phyloP scores from a whole-genome alignment of 2,113 vertebrate genomes.

The Apodemus sylvaticus region DNA sequence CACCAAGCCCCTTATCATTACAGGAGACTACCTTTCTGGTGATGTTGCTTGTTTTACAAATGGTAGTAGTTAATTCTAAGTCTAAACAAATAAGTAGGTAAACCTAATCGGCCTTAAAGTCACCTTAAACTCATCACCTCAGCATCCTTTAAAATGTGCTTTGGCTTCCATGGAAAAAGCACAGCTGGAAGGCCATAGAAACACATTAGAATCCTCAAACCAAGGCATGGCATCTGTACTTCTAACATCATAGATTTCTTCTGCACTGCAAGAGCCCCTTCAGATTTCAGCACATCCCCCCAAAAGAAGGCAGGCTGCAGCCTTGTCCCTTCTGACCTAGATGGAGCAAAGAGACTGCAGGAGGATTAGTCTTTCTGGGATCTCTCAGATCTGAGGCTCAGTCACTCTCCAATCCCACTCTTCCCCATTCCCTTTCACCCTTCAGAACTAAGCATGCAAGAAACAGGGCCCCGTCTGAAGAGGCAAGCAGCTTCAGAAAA shows the following conservation, averaged over 20 bases:
- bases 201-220: not conserved
- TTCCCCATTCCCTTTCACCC: not conserved
- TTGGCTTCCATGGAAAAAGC: not conserved
- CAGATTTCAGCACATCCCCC: not conserved
- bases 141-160: not conserved
- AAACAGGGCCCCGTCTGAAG: not conserved
- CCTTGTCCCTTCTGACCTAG: not conserved
- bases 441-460: not conserved
- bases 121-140: not conserved
- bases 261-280: not conserved
- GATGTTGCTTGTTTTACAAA: not conserved
- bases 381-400: not conserved
- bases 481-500: conserved; percentile 51
- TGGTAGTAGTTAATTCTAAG: not conserved
- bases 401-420: not conserved
- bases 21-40: not conserved
- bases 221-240: not conserved
- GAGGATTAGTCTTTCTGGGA: not conserved
- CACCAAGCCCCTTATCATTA: not conserved
- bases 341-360: not conserved
- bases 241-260: not conserved
- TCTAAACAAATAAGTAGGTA: not conserved
- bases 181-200: not conserved
- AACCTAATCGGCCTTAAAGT: not conserved
- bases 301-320: not conserved